These are phyloP conservation scores for Ophraella communa DNA, from an alignment of 2,888 invertebrate genomes.

Conservation along the genomic window DNA sequence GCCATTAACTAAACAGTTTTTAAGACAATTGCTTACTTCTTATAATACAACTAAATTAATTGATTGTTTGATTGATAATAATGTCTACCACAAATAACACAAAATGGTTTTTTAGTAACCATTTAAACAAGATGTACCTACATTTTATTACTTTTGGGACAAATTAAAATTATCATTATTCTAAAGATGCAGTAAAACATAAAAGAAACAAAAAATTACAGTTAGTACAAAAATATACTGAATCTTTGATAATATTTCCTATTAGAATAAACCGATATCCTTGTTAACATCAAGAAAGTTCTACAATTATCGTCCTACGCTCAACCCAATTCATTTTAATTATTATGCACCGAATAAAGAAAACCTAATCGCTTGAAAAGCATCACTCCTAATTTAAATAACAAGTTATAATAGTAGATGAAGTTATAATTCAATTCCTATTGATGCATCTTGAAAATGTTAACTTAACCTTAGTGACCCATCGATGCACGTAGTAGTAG, in stretches of 20 bases:
- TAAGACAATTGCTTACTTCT: not conserved
- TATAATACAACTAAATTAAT: not conserved
- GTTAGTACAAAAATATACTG: no score
- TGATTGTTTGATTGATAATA: not conserved
- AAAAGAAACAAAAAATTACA: no score
- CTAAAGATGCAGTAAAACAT: no score
- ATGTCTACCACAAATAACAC: not conserved
- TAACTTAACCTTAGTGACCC: constrained; percentile 16
- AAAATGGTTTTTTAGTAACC: not conserved
- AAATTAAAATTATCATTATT: no score
- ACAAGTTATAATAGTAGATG: not conserved
- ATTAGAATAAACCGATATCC: no score
- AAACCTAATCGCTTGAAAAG: not conserved
- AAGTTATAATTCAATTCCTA: not conserved
- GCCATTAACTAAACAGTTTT: not conserved
- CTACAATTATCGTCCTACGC: not conserved
- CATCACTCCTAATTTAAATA: not conserved
- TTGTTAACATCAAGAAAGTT: no score
- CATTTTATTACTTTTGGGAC: no score
- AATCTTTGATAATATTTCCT: no score
- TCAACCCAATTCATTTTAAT: not conserved
- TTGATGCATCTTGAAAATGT: not conserved
- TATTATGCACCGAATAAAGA: not conserved
- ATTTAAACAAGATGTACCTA: not conserved
- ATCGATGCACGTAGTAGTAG: constrained; percentile 10